Conservation (phyloP, 2,888 invertebrate genomes). For the Maniola hyperantus region DNA sequence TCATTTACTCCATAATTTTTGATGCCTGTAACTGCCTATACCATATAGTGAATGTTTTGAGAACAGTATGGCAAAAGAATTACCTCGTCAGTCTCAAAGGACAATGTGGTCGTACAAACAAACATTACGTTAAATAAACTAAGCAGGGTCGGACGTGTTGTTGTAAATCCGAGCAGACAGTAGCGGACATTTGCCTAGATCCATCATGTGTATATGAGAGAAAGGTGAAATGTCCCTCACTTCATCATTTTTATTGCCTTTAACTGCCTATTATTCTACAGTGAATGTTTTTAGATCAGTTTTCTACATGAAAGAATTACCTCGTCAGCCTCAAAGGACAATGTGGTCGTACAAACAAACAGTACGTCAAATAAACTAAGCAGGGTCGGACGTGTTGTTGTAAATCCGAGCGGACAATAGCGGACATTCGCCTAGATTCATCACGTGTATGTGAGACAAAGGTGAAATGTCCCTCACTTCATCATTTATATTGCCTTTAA, state of each 20-base stretch:
- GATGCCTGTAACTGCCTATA: too few species aligned
- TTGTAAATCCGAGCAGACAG: constrained; percentile 54
- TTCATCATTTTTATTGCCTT: too few species aligned
- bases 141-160: constrained; percentile 35
- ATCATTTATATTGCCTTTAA: too few species aligned
- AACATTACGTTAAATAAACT: constrained; percentile 27
- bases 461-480: too few species aligned
- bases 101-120: constrained; percentile 7
- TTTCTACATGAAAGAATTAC: too few species aligned
- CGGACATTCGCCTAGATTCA: constrained; percentile 64
- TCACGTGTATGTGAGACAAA: too few species aligned
- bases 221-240: too few species aligned
- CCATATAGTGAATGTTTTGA: too few species aligned
- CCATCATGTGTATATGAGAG: constrained; percentile 63
- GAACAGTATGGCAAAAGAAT: too few species aligned
- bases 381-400: constrained; percentile 37
- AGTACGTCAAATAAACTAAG: constrained; percentile 30
- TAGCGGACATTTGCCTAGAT: constrained; percentile 64
- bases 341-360: constrained; percentile 4
- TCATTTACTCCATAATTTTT: too few species aligned
- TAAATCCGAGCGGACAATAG: constrained; percentile 56
- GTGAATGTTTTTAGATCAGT: too few species aligned
- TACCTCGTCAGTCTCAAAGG: neutral
- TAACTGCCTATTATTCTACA: too few species aligned
- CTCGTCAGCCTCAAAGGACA: neutral